Percentiles rank a stretch among this genome's conserved stretches.
Evolutionary conservation across 1,140 invertebrate species (phyloP).

Genomic region (Luehdorfia chinensis): DNA sequence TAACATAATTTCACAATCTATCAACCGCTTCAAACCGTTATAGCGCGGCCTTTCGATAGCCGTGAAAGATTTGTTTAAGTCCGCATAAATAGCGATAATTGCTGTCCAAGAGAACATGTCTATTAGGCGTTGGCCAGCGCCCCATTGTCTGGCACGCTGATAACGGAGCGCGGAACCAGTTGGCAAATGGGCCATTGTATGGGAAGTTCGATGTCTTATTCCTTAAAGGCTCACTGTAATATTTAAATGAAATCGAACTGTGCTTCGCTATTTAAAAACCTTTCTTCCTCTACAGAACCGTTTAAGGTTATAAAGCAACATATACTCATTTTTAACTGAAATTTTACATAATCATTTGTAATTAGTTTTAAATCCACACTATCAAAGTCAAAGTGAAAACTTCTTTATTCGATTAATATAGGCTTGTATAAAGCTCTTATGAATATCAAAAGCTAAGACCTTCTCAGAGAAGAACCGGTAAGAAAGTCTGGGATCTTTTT

Average conservation of each 20-base stretch:
- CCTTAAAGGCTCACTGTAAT: neutral
- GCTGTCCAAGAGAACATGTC: neutral
- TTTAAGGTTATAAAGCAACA: too few species aligned
- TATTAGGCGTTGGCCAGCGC: neutral
- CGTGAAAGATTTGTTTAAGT: constrained; percentile 1
- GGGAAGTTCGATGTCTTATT: neutral
- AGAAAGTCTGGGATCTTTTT: too few species aligned
- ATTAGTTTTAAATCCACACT: too few species aligned
- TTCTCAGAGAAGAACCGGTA: too few species aligned
- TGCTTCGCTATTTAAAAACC: neutral
- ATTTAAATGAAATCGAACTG: neutral
- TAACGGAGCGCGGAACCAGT: neutral
- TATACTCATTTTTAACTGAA: too few species aligned
- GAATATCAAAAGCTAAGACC: too few species aligned
- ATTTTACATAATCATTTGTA: neutral
- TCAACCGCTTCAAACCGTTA: too few species aligned
- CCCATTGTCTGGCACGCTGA: neutral
- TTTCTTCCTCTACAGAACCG: too few species aligned
- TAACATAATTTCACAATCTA: too few species aligned
- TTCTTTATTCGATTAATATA: too few species aligned
- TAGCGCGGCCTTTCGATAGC: neutral
- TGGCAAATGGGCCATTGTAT: constrained; percentile 2
- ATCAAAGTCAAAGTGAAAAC: too few species aligned
- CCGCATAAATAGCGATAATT: constrained; percentile 4
- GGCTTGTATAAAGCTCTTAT: too few species aligned